phyloP scores from a whole-genome alignment of 2,797 vertebrate genomes.

The Eleutherodactylus coqui region DNA sequence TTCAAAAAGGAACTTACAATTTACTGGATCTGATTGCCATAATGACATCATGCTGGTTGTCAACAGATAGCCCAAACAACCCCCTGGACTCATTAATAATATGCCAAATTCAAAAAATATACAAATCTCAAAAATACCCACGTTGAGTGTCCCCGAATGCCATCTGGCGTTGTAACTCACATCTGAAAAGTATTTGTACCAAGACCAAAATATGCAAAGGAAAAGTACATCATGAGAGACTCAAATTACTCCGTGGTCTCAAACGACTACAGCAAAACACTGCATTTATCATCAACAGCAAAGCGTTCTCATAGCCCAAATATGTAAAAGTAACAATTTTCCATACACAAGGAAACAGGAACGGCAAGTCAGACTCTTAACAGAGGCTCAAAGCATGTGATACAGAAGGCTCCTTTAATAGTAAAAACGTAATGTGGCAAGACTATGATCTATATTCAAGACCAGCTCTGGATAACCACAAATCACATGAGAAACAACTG shows the following conservation, averaged over 20 bases:
- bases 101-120: not conserved
- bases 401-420: not conserved
- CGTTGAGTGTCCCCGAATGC: conserved; percentile 4
- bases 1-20: no score
- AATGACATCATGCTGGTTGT: not conserved
- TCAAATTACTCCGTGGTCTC: conserved; percentile 16
- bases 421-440: conserved; percentile 22
- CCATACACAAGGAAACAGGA: not conserved
- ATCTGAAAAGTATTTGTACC: conserved; percentile 38
- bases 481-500: not conserved
- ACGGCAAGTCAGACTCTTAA: not conserved
- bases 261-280: conserved; percentile 11
- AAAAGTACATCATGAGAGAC: conserved; percentile 30
- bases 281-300: conserved; percentile 25
- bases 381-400: not conserved
- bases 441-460: conserved; percentile 16
- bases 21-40: no score
- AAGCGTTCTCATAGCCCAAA: conserved; percentile 10
- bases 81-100: not conserved
- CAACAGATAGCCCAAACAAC: not conserved
- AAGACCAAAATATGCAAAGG: conserved; percentile 24
- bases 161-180: conserved; percentile 18
- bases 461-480: conserved; percentile 4
- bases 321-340: not conserved
- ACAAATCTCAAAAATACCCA: not conserved